phyloP scores from a whole-genome alignment of 2,113 vertebrate genomes.

The Nansenia antarctica region DNA sequence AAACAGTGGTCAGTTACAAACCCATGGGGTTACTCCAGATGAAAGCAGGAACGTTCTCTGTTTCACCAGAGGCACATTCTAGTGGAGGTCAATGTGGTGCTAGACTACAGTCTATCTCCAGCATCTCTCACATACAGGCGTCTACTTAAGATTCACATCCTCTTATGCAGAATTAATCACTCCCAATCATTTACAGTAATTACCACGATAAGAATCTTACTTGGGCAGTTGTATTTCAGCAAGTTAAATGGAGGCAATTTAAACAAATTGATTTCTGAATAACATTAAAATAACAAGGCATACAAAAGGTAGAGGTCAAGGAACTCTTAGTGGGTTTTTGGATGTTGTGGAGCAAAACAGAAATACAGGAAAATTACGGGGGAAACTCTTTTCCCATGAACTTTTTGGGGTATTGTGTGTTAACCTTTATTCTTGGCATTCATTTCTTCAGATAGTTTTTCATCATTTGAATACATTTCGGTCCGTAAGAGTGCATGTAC shows the following conservation, averaged over 20 bases:
- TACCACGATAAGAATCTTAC: constrained; percentile 72
- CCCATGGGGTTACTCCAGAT: not conserved
- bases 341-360: constrained; percentile 18
- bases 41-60: constrained; percentile 15
- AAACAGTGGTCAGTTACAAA: not conserved
- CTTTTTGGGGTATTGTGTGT: not conserved
- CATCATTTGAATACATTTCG: not conserved
- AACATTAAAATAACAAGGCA: constrained; percentile 68
- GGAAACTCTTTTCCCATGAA: constrained; percentile 25
- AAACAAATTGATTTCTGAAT: constrained; percentile 76
- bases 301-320: constrained; percentile 48
- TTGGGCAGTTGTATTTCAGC: constrained; percentile 50
- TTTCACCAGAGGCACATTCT: constrained; percentile 17
- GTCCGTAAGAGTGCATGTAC: not conserved
- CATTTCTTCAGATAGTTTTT: not conserved
- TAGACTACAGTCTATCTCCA: constrained; percentile 55
- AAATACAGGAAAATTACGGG: not conserved
- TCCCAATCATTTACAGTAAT: constrained; percentile 72
- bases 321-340: constrained; percentile 28
- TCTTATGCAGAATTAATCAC: constrained; percentile 74
- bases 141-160: constrained; percentile 60
- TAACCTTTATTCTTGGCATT: not conserved
- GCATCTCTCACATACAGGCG: constrained; percentile 50
- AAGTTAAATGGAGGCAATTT: constrained; percentile 77
- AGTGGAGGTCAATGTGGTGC: constrained; percentile 51